Evolutionary conservation across 2,113 vertebrate species (phyloP), one percentile per base, ranked within the genome.

Genomic region (Sturnira hondurensis): DNA sequence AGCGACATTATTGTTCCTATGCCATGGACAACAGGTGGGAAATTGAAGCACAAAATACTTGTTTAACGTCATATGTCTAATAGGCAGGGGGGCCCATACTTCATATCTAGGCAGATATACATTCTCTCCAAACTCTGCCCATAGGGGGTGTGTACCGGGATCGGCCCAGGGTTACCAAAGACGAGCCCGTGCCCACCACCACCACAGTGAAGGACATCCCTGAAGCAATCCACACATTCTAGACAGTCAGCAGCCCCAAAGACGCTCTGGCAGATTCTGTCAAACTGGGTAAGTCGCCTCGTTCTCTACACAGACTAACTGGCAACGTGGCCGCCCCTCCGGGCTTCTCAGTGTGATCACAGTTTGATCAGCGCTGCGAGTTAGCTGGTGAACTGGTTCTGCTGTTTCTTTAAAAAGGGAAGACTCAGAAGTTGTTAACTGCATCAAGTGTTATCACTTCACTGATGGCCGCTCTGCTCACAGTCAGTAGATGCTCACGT

Each of bases 401-500:
- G 20, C 28, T 83, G 45, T 77, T 43, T 19, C 11, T 74, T 92
- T 26, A 65, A 63, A 43, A 3, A 14, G 45, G 84, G 6, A 67
- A 91, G 41, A 70, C 50, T 71, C 80, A 87, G 67, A 13, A 77
- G 70, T 15, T 89, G 36, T 47, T 78, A 70, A 77, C 71, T 93
- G 52, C 6, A 95, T 7, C 2, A 38, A 78, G 45, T 73, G 93
- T 84, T 20, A 71, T 89, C 91, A 93, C 10, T 89, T 73, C 65
- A 61, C 38, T 86, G 47, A 86, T 80, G 26, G 76, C 67, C 90
- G 93, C 85, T 71, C 58, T 97, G 20, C 22, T 17, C 96, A 82
- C 36, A 54, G 43, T 89, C 28, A 95, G 22, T 45, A 74, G 81
- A 78, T 56, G 50, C 22, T 86, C 67, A 71, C 9, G 56, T 93